Base-by-base conservation (phyloP, 2,113 vertebrate species). In the Spilogale gracilis region DNA sequence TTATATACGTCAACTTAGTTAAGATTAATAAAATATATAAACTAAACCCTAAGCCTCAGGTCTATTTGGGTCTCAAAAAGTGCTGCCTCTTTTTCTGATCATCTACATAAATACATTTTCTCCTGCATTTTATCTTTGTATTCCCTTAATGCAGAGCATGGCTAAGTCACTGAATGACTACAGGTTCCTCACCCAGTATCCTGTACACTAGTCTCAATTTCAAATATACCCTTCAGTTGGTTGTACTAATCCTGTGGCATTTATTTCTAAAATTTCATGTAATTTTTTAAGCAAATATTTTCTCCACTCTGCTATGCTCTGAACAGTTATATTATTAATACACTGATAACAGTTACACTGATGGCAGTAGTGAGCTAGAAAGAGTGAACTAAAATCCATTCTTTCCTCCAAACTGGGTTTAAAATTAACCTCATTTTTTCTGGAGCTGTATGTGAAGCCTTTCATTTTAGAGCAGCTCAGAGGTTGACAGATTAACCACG, bases 381-480 rank as follows among this genome's bases (percentile, higher is more conserved):
- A 84, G 76, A 60, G 32, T 81, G 32, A 30, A 48, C 38, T 78
- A 87, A 91, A 94, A 96, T 25, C 30, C 56, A 54, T 93, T 96
- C 43, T 58, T 84, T 32, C 12, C 30, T 38, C 74, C 38, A 82
- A 81, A 12, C 45, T 80, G 9, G 4, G 4, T 67, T 87, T 45
- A 91, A 78, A 56, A 81, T 84, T 52, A 95, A 71, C 20, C 30
- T 80, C 69, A 82, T 80, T 89, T 91, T 9, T 58, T 92, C 63
- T 92, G 73, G 60, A 32, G 52, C 76, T 61, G 45, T 86, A 38
- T 5, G 32, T 80, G 27, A 9, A 86, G 30, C 7, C 52, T 54
- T 86, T 92, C 61, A 90, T 93, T 78, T 76, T 85, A 78, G 48
- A 93, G 30, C 48, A 93, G 76, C 17, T 91, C 81, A 89, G 73